Conservation (phyloP, 2,888 invertebrate genomes). For the Caenorhabditis sp. region DNA sequence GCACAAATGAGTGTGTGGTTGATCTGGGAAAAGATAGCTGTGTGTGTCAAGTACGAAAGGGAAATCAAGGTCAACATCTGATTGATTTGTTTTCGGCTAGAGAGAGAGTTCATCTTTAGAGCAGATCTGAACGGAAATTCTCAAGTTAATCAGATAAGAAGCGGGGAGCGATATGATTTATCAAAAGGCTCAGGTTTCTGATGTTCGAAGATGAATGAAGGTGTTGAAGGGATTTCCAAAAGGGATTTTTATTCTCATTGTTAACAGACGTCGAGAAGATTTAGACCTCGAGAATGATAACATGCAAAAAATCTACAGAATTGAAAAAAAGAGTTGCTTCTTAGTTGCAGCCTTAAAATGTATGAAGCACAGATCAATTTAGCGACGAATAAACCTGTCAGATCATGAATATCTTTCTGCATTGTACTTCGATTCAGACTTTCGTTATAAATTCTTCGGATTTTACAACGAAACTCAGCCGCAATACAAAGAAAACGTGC, state of each 20-base stretch:
- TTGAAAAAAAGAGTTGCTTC: too few species aligned
- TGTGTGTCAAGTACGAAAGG: background rate
- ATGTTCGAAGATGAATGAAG: background rate
- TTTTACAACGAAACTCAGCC: too few species aligned
- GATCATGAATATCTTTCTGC: too few species aligned
- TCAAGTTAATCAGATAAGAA: background rate
- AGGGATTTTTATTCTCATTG: background rate
- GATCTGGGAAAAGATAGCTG: slow-evolving; percentile 13
- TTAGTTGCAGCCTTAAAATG: too few species aligned
- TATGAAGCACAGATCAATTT: too few species aligned
- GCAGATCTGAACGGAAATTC: slow-evolving; percentile 1
- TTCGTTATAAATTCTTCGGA: too few species aligned
- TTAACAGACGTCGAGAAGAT: background rate
- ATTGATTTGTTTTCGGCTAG: slow-evolving; percentile 9
- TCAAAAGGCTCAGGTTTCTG: background rate
- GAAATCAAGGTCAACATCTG: slow-evolving; percentile 17
- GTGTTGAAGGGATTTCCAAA: background rate
- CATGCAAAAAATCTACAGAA: too few species aligned
- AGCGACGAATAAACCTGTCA: too few species aligned
- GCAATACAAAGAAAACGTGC: too few species aligned
- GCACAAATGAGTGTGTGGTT: background rate
- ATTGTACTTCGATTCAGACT: too few species aligned
- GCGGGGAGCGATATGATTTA: background rate
- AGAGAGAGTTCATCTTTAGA: slow-evolving; percentile 7
- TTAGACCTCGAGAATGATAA: too few species aligned